These are phyloP conservation scores for Saturnia japonica DNA, from an alignment of 2,888 invertebrate genomes.

Conservation along the genomic window DNA sequence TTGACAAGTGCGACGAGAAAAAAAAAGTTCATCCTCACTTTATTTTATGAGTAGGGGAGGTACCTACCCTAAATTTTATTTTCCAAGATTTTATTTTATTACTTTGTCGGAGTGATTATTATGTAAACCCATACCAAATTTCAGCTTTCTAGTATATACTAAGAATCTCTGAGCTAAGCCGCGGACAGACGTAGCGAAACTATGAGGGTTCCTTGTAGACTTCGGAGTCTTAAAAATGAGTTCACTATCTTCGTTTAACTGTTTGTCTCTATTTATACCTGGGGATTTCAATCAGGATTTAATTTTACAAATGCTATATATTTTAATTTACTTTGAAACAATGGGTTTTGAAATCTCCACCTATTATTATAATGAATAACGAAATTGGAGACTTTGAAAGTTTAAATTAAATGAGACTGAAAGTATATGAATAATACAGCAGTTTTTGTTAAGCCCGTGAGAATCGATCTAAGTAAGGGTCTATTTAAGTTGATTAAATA, in stretches of 20 bases:
- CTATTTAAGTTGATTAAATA: constrained; percentile 42
- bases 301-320: too few species aligned
- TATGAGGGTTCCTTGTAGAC: too few species aligned
- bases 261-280: neutral
- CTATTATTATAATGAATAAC: constrained; percentile 53
- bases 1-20: too few species aligned
- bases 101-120: too few species aligned
- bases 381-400: constrained; percentile 51
- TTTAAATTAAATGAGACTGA: constrained; percentile 61
- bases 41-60: too few species aligned
- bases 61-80: too few species aligned
- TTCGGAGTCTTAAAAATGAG: neutral
- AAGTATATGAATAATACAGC: constrained; percentile 58
- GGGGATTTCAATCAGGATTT: neutral
- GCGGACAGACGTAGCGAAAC: neutral
- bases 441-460: constrained; percentile 43
- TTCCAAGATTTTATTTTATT: too few species aligned
- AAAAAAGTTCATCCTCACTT: too few species aligned
- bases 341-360: constrained; percentile 14
- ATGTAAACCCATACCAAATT: too few species aligned
- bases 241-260: neutral
- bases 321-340: neutral
- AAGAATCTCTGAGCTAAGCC: too few species aligned
- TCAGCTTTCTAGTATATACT: too few species aligned
- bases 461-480: constrained; percentile 40